Evolutionary conservation across 2,797 vertebrate species (phyloP), one percentile per base, ranked within the genome.

Genomic region (Sandelia bainsii): DNA sequence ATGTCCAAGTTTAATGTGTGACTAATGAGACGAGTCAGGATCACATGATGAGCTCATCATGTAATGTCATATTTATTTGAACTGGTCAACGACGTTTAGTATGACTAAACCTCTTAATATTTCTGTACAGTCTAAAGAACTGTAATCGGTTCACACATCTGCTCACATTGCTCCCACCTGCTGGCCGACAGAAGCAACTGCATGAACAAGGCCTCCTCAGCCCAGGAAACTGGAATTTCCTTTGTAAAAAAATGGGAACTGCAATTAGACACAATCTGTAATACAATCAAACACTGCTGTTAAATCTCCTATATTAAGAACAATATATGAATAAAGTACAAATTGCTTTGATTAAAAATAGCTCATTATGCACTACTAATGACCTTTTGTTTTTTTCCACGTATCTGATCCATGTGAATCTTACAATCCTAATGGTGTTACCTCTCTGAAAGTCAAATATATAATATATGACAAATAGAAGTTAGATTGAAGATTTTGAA

Each of bases 121-220:
- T 12, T 8, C n/a, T 13, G 10, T 20, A 11, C 8, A 44, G 22
- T 39, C 17, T 9, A 16, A 4, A 16, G 52, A 23, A 6, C 3
- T n/a, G 7, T 37, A 29, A 32, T 4, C 14, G 50, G 37, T 16
- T 17, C 23, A 39, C 8, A 27, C 8, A 49, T 51, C 17, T 48
- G 23, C 16, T 58, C 3, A 23, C 53, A 9, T 76, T 82, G 50
- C 27, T 62, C 0, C 70, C 84, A 80, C 66, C 85, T 89, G 6
- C 61, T 81, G 83, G 67, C 11, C 7, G 2, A 45, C 0, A 0
- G 12, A 60, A 37, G 62, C 0, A 74, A 75, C 19, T 86, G 40
- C 69, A 80, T 17, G 23, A 17, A 32, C 0, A 9, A 23, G 19
- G 10, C 9, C 22, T 1, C 22, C 37, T 27, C 17, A 32, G 48